phyloP scores from a whole-genome alignment of 2,113 vertebrate genomes.

The Ploceus nigricollis region DNA sequence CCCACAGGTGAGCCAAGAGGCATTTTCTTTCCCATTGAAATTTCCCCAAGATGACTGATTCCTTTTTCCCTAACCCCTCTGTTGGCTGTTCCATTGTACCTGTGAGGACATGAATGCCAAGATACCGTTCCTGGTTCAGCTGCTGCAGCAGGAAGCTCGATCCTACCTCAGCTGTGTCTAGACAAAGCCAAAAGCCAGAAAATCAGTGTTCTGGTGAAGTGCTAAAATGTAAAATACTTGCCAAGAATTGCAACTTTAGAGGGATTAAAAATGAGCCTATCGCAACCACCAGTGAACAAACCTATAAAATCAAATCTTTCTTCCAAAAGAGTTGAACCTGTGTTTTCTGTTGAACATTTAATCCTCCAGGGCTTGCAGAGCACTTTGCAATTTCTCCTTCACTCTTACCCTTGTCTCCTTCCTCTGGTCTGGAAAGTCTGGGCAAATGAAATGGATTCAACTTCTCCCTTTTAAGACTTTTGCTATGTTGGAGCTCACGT shows the following conservation, averaged over 20 bases:
- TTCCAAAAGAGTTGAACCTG: not conserved
- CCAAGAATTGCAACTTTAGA: not conserved
- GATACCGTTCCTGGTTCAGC: not conserved
- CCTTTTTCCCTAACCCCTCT: not conserved
- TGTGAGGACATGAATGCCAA: not conserved
- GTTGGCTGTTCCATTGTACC: not conserved
- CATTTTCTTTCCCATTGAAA: not conserved
- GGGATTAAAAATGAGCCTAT: not conserved
- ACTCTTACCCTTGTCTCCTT: not conserved
- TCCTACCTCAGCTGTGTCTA: not conserved
- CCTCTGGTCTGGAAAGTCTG: not conserved
- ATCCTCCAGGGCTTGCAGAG: not conserved
- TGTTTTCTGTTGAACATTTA: not conserved
- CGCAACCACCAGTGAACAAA: not conserved
- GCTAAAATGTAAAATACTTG: not conserved
- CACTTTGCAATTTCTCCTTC: not conserved
- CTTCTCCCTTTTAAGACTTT: not conserved
- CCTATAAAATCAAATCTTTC: not conserved
- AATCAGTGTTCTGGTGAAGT: not conserved
- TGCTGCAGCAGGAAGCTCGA: not conserved
- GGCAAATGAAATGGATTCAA: not conserved
- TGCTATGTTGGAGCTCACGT: accelerated
- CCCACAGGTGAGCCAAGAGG: not conserved
- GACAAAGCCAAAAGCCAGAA: not conserved
- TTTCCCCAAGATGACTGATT: not conserved